Percentiles rank a stretch among this genome's conserved stretches.
Conservation (phyloP, 2,113 vertebrate genomes). For the Dromas ardeola region DNA sequence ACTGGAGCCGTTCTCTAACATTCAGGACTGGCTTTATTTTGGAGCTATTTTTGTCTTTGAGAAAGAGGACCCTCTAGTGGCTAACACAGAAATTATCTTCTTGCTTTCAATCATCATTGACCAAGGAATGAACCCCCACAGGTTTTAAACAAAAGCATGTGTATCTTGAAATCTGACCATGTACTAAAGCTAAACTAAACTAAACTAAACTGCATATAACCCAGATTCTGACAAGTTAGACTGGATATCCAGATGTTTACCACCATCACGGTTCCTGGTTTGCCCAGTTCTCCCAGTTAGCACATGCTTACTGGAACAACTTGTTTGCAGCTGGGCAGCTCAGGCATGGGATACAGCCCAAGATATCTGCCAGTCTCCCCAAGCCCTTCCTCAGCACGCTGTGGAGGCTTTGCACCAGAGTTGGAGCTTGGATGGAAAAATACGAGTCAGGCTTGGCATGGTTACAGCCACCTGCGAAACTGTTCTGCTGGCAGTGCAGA, state of each 20-base stretch:
- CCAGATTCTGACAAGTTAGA: background rate
- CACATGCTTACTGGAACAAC: background rate
- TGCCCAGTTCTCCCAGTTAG: background rate
- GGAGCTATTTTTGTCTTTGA: background rate
- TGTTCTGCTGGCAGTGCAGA: background rate
- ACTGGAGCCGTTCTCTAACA: background rate
- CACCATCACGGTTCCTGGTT: background rate
- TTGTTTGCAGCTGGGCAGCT: background rate
- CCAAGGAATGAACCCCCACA: background rate
- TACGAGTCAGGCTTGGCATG: background rate
- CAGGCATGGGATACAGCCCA: background rate
- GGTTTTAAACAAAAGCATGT: fast-evolving
- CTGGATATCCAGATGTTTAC: background rate
- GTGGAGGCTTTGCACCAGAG: background rate
- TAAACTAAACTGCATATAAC: background rate
- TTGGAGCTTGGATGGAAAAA: background rate
- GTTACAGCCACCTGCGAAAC: background rate
- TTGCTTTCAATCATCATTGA: background rate
- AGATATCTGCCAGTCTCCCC: background rate
- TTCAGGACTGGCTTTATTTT: background rate
- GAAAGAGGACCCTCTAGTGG: constrained; percentile 53
- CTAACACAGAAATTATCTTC: background rate
- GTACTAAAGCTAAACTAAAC: background rate
- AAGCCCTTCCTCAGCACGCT: background rate
- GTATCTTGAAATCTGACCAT: background rate